Conservation (phyloP, 2,113 vertebrate species). For the Callithrix jacchus region DNA sequence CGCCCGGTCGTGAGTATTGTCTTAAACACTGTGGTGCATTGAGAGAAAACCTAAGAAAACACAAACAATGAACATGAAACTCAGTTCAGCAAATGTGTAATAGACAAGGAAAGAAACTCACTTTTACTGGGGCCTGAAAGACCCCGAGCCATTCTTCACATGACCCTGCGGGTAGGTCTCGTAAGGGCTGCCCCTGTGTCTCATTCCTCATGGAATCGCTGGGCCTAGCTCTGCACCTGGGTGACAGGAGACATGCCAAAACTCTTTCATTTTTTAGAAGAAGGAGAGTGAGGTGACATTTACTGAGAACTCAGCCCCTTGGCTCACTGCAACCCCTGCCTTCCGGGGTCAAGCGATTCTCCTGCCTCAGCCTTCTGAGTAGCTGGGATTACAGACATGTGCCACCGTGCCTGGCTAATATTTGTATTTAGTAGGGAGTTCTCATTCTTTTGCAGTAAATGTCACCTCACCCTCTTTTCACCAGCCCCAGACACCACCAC, state of each 20-base stretch:
- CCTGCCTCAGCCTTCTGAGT: too few species aligned
- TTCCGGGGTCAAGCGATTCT: too few species aligned
- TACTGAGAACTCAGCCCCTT: neutral
- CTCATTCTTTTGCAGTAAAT: too few species aligned
- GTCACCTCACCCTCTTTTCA: too few species aligned
- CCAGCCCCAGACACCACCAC: neutral
- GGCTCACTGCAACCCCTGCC: too few species aligned
- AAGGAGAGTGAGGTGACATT: neutral
- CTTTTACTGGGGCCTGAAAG: neutral
- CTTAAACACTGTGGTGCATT: neutral
- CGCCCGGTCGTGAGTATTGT: too few species aligned
- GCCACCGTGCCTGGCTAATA: too few species aligned
- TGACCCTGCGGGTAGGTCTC: neutral
- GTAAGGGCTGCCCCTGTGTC: fast-evolving
- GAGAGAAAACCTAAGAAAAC: neutral
- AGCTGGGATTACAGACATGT: too few species aligned
- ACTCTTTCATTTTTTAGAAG: neutral
- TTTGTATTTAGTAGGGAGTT: too few species aligned
- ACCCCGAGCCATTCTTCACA: fast-evolving
- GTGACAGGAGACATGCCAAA: neutral
- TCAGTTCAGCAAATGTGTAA: neutral
- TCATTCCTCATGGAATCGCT: fast-evolving
- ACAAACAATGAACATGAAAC: neutral
- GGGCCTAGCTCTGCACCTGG: neutral
- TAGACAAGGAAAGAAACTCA: neutral